phyloP scores from a whole-genome alignment of 2,113 vertebrate species.

The Cettia cetti region DNA sequence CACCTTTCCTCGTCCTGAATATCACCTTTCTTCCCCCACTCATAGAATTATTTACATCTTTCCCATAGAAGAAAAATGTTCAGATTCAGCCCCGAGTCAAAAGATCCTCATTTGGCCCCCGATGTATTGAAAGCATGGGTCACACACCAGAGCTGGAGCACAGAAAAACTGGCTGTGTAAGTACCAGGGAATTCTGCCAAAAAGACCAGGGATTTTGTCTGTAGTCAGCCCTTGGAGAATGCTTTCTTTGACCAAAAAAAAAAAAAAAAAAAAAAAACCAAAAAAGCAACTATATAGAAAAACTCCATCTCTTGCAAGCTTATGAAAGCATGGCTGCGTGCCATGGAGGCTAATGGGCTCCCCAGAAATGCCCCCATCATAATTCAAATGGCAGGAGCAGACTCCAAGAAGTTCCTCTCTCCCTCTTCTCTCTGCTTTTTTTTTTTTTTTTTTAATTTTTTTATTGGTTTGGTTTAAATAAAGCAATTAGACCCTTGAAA shows the following conservation, averaged over 20 bases:
- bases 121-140: not conserved
- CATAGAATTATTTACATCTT: not conserved
- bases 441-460: too few relatives aligned
- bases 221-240: not conserved
- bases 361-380: not conserved
- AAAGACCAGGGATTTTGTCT: not conserved
- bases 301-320: not conserved
- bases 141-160: not conserved
- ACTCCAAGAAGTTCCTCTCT: not conserved
- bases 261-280: not conserved
- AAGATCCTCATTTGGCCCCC: not conserved
- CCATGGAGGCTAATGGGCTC: not conserved
- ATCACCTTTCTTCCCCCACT: not conserved
- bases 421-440: accelerated
- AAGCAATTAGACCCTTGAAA: not conserved
- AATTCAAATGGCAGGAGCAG: not conserved
- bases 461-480: not conserved
- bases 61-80: not conserved
- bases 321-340: not conserved
- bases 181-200: not conserved
- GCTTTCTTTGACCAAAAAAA: not conserved
- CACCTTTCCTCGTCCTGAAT: not conserved
- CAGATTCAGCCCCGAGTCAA: not conserved
- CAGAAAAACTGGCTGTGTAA: not conserved
- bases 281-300: not conserved